Evolutionary conservation across 1,140 invertebrate species (phyloP).

Genomic region (Xylocopa sonorina): DNA sequence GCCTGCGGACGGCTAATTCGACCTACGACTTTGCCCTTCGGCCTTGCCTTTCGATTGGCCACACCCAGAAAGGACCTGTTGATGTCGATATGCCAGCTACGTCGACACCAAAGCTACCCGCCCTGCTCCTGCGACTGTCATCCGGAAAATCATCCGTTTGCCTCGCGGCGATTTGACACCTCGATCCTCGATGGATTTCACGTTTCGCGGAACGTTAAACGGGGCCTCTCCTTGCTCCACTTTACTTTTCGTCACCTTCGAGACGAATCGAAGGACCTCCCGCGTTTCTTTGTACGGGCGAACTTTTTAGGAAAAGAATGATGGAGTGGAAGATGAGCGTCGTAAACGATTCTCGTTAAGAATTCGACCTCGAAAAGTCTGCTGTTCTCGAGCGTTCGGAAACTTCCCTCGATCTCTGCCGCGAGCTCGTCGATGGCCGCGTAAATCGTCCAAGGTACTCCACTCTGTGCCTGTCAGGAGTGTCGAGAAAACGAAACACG

Average conservation of each 20-base stretch:
- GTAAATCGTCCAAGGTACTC: neutral
- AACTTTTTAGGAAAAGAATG: too few relatives aligned
- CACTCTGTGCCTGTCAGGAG: neutral
- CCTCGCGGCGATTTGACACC: neutral
- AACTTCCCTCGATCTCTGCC: neutral
- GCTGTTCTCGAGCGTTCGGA: neutral
- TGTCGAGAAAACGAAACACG: neutral
- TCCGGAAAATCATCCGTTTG: slow-evolving; percentile 3
- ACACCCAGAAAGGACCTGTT: slow-evolving; percentile 52
- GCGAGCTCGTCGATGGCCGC: neutral
- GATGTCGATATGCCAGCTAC: slow-evolving; percentile 51
- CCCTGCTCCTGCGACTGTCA: neutral
- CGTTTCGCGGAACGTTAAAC: neutral
- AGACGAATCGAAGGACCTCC: too few relatives aligned
- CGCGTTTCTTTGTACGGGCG: too few relatives aligned
- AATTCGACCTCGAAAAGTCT: neutral
- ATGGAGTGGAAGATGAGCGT: too few relatives aligned
- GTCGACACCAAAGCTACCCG: neutral
- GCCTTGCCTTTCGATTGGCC: slow-evolving; percentile 48
- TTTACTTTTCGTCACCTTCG: too few relatives aligned
- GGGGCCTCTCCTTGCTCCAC: neutral
- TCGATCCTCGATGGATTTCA: neutral
- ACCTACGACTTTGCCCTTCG: slow-evolving; percentile 52
- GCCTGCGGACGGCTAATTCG: slow-evolving; percentile 45
- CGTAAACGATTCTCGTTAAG: neutral